Evolutionary conservation across 1,140 invertebrate genomes (phyloP).

Genomic region (Drosophila chauvacae): DNA sequence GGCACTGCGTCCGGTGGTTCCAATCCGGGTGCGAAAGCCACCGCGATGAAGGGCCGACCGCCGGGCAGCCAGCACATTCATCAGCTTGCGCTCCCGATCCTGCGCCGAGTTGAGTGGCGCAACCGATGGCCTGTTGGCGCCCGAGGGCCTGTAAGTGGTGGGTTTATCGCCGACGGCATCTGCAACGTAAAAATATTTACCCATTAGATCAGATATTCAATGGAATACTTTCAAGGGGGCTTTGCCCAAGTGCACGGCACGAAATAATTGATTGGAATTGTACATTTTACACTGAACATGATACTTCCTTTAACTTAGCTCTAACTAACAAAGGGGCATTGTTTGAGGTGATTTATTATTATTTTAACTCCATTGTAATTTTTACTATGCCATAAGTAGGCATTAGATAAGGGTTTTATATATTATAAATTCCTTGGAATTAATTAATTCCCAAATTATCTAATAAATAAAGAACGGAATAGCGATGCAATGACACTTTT

Average conservation of each 20-base stretch:
- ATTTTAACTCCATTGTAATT: not conserved
- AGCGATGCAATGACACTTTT: not conserved
- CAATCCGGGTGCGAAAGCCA: conserved; percentile 84
- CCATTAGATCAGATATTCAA: conserved; percentile 19
- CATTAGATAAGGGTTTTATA: not conserved
- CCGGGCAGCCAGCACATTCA: conserved; percentile 86
- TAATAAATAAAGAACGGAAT: not conserved
- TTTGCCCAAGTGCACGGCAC: conserved; percentile 4
- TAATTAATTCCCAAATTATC: not conserved
- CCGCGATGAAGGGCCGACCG: conserved; percentile 84
- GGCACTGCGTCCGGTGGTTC: conserved; percentile 71
- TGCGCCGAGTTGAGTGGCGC: conserved; percentile 66
- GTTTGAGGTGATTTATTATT: not conserved
- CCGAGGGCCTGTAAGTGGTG: conserved; percentile 68
- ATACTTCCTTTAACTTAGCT: not conserved
- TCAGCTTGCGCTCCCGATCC: conserved; percentile 85
- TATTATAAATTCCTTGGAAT: not conserved
- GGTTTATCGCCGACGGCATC: conserved; percentile 73
- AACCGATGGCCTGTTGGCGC: conserved; percentile 55
- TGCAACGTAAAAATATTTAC: conserved; percentile 38
- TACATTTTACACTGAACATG: not conserved
- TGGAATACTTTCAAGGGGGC: conserved; percentile 9
- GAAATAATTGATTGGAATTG: conserved; percentile 12
- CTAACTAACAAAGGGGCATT: not conserved
- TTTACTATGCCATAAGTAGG: not conserved